Conservation (phyloP, 2,888 invertebrate species). For the Gisinianus flammeolus region DNA sequence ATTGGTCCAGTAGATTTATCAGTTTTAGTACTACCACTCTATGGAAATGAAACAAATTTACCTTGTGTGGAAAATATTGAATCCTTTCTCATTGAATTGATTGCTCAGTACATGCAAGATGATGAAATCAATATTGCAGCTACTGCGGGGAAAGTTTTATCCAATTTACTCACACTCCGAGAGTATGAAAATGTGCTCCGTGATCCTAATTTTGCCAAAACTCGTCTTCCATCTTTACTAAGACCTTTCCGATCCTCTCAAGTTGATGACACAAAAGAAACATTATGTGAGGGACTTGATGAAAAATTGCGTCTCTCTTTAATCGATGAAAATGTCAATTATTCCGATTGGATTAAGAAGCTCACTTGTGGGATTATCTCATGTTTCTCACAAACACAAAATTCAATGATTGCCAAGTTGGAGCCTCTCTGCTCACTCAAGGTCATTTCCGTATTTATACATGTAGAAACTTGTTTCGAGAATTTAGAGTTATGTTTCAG, state of each 20-base stretch:
- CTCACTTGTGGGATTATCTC: constrained; percentile 65
- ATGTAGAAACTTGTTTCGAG: no score
- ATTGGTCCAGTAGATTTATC: constrained; percentile 76
- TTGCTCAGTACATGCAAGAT: constrained; percentile 68
- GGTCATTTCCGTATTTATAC: no score
- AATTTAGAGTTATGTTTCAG: no score
- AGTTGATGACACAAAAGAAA: no score
- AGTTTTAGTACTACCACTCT: constrained; percentile 72
- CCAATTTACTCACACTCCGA: constrained; percentile 58
- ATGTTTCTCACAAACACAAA: constrained; percentile 59
- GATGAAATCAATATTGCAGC: constrained; percentile 66
- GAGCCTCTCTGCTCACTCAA: constrained; percentile 69
- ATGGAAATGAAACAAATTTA: constrained; percentile 60
- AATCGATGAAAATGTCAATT: constrained; percentile 46
- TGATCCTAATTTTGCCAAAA: not conserved
- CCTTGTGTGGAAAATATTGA: no score
- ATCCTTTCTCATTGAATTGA: constrained; percentile 62
- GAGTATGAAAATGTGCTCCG: constrained; percentile 39
- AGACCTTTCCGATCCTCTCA: not conserved
- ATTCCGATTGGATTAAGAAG: constrained; percentile 47
- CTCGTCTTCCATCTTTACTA: constrained; percentile 18
- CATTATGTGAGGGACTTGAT: not conserved
- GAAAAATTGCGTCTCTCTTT: not conserved
- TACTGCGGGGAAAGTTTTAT: constrained; percentile 67
- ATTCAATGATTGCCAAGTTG: constrained; percentile 66